phyloP scores from a whole-genome alignment of 2,888 invertebrate species.

The Gymnocheta viridis region DNA sequence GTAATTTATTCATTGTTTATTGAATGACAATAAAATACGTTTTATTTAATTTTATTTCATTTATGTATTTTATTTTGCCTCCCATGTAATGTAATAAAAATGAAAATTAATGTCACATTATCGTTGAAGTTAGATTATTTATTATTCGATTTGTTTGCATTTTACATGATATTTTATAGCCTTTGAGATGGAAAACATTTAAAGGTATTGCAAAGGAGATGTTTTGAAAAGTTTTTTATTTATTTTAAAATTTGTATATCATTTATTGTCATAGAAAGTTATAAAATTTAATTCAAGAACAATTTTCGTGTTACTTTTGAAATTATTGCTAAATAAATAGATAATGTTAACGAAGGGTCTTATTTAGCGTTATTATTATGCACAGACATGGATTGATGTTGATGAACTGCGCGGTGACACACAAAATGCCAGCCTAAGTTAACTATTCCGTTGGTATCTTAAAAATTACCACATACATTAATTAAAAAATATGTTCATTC shows the following conservation, averaged over 20 bases:
- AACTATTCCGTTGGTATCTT: no score
- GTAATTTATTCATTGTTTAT: constrained; percentile 64
- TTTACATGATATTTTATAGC: not conserved
- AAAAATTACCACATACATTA: no score
- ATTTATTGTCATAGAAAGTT: not conserved
- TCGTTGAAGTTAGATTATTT: constrained; percentile 39
- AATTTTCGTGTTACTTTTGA: not conserved
- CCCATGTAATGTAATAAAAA: constrained; percentile 37
- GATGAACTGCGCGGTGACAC: no score
- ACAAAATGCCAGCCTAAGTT: no score
- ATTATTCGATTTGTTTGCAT: not conserved
- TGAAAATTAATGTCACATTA: constrained; percentile 53
- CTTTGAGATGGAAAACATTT: not conserved
- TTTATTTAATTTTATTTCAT: constrained; percentile 39
- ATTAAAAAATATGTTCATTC: no score
- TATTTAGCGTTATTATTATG: no score
- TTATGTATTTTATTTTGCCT: not conserved
- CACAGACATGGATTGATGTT: no score
- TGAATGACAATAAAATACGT: constrained; percentile 50
- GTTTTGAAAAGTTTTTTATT: not conserved
- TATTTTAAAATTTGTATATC: not conserved
- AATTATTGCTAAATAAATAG: not conserved
- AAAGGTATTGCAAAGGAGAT: not conserved
- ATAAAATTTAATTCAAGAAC: not conserved
- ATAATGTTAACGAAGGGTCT: not conserved